A percentile compares a stretch with the other conserved stretches of the same genome.
Conservation (phyloP, 2,888 invertebrate genomes). For the Pheosia gnoma region DNA sequence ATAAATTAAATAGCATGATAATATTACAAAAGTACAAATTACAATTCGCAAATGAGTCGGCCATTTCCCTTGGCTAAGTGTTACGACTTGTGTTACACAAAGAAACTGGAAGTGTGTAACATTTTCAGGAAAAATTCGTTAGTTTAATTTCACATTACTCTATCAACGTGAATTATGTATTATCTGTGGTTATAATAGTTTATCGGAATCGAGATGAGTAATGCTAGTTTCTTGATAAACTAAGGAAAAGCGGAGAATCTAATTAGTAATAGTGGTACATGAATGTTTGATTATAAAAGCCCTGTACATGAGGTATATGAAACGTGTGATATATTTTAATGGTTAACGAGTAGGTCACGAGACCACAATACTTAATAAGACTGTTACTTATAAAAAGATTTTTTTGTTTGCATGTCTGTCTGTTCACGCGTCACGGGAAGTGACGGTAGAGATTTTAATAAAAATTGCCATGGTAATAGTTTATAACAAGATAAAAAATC, state of each 20-base stretch:
- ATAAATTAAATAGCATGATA: no score
- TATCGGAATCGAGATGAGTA: not conserved
- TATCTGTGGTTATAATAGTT: not conserved
- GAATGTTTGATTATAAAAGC: not conserved
- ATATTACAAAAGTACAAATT: no score
- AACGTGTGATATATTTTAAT: no score
- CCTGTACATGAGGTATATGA: not conserved
- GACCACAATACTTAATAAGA: no score
- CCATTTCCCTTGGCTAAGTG: not conserved
- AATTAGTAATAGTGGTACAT: not conserved
- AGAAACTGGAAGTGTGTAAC: not conserved
- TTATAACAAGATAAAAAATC: no score
- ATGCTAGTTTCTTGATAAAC: not conserved
- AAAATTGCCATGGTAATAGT: no score
- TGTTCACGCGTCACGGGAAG: no score
- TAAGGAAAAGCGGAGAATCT: not conserved
- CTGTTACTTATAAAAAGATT: no score
- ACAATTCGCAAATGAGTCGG: not conserved
- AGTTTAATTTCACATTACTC: not conserved
- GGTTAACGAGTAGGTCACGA: no score
- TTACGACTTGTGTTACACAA: not conserved
- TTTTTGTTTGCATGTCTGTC: no score
- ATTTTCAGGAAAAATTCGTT: not conserved
- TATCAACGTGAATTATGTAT: not conserved
- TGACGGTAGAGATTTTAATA: no score